Base-by-base conservation (phyloP, 2,797 vertebrate genomes). In the Chaunax sp. region DNA sequence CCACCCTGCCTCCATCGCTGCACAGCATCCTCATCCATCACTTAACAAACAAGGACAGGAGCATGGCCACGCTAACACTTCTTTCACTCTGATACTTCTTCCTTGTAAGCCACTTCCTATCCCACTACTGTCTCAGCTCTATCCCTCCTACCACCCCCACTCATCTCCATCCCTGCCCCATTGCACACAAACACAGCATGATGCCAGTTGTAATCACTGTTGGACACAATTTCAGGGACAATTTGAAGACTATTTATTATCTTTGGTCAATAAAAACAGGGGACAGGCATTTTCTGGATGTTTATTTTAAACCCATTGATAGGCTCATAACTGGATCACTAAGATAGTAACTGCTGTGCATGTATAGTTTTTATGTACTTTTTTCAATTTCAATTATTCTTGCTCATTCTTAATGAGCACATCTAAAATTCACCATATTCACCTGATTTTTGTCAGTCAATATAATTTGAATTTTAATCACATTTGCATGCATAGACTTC, bases 171-270 rank as follows among this genome's bases (percentile, higher is more conserved):
- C 68, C 68, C 69, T 68, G 83, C 85, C 77, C 84, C 83, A 86
- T 58, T 89, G 87, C 92, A 92, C 91, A 94, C 95, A 96, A 93
- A 94, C 96, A 93, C 97, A 99, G 97, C 96, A 70, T 96, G 97
- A 95, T 89, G 90, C 90, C 94, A 90, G 95, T 96, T 98, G 97
- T 97, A 99, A 97, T 98, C 97, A 96, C 96, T 88, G 95, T 94
- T 97, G 96, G 95, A 96, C 95, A 93, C 96, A 96, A 98, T 98
- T 98, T 98, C 96, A 97, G 94, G 96, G 96, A 97, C 96, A 98
- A 99, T 99, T 98, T 98, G 95, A 97, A 96, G 93, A 94, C 96
- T 96, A 98, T 98, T 98, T 98, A 97, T 98, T 96, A 98, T 98
- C 95, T 95, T 94, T 84, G 85, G 89, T 92, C 90, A 98, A 98